These are phyloP conservation scores for Phrixothrix hirtus DNA, from an alignment of 2,888 invertebrate species.

Conservation along the genomic window DNA sequence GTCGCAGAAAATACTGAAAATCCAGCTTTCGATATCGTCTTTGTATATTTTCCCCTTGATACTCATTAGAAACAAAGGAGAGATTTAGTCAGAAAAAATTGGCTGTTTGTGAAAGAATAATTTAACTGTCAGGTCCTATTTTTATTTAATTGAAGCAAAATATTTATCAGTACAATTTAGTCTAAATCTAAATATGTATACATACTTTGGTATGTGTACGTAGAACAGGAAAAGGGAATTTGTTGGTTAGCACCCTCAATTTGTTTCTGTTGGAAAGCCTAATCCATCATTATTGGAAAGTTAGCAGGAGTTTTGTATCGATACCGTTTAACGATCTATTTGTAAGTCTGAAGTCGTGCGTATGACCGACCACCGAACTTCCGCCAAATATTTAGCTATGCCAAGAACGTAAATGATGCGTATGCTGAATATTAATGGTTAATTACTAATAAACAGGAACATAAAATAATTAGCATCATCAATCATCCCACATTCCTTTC, in stretches of 20 bases:
- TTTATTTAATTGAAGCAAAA: not conserved
- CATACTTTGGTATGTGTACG: too few relatives aligned
- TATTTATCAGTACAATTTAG: not conserved
- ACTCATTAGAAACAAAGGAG: not conserved
- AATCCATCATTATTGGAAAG: constrained; percentile 9
- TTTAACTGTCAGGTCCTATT: not conserved
- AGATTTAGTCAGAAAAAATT: not conserved
- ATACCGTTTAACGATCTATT: constrained; percentile 17
- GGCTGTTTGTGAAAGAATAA: not conserved
- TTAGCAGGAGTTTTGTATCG: constrained; percentile 7
- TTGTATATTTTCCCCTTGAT: not conserved
- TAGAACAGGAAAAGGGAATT: not conserved
- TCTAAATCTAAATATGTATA: too few relatives aligned
- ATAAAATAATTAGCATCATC: constrained; percentile 34
- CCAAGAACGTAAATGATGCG: constrained; percentile 23
- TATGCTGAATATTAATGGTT: constrained; percentile 37
- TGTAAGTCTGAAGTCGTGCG: constrained; percentile 28
- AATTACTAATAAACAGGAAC: constrained; percentile 36
- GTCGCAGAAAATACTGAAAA: not conserved
- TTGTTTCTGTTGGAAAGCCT: not conserved
- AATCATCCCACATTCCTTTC: constrained; percentile 23
- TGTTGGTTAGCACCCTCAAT: not conserved
- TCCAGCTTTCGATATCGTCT: not conserved
- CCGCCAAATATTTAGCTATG: constrained; percentile 24
- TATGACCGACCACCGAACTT: constrained; percentile 18